phyloP scores from a whole-genome alignment of 1,140 invertebrate species.

The Apis florea region DNA sequence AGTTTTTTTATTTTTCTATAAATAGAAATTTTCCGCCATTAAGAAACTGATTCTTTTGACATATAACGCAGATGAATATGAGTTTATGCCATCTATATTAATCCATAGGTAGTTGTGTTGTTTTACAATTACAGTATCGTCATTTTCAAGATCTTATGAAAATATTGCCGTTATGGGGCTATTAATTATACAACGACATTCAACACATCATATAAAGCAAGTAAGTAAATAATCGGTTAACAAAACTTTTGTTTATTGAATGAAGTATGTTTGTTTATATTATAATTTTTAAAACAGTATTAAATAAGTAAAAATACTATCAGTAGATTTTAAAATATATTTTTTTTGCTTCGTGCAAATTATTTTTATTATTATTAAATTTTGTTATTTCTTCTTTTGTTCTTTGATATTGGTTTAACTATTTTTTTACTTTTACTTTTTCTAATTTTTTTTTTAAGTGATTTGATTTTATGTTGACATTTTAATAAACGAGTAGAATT shows the following conservation, averaged over 20 bases:
- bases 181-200: conserved; percentile 1
- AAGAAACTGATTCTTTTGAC: not conserved
- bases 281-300: not conserved
- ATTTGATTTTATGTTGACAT: too few relatives aligned
- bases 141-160: not conserved
- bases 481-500: too few relatives aligned
- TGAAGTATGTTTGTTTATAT: not conserved
- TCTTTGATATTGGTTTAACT: not conserved
- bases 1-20: not conserved
- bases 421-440: not conserved
- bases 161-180: conserved; percentile 28
- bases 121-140: not conserved
- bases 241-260: not conserved
- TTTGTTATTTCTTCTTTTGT: not conserved
- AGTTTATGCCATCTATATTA: not conserved
- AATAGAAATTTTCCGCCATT: not conserved
- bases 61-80: not conserved
- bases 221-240: conserved; percentile 22
- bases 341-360: not conserved
- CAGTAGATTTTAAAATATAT: not conserved
- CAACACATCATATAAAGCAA: not conserved
- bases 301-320: not conserved
- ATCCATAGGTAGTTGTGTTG: not conserved
- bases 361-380: not conserved
- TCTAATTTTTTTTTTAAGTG: too few relatives aligned